Evolutionary conservation across 53 echinoderm and acorn worm genomes (phyloP), one percentile per base, ranked within the genome.

Genomic region (Crossaster papposus): DNA sequence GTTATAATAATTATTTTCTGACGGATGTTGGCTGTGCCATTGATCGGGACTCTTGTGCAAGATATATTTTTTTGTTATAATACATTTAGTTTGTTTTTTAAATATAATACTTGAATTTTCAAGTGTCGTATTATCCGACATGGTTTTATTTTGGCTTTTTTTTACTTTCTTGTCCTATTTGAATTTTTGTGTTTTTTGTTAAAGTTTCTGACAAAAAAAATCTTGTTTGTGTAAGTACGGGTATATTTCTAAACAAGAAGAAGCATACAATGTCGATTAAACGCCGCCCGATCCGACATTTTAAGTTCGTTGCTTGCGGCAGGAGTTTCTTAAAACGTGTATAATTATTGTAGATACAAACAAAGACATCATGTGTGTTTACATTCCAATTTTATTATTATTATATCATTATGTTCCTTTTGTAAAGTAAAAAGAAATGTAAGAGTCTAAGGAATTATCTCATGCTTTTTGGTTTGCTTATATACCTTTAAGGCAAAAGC

Each of bases 181-280:
- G 58, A 58, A 58, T 20, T 58, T 58, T 58, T 58, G 58, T 20
- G 44, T 2, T 38, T 38, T 38, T 38, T 38, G 38, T 38, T 38
- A 7, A 7, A 7, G 44, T 44, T 44, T 44, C 9, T 44, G 14
- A 58, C 0, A 20, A 2, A 58, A 18, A 18, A 58, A 58, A 58
- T 87, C 54, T 87, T 87, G 87, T 87, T 87, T 75, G 76, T 62
- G 76, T 77, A 58, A 87, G 58, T 87, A 87, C 87, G 87, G 87
- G 87, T 87, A 87, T 87, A 64, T 58, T 87, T 77, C 26, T 24
- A 87, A 62, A 55, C 75, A 63, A 75, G 63, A 76, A 12, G 51
- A 14, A 5, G 29, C 20, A n/a, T n/a, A n/a, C n/a, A 50, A 26
- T 53, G 68, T 68, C 20, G 38, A 35, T n/a, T n/a, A n/a, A 58